phyloP scores from a whole-genome alignment of 2,888 invertebrate species.

The Sphaerophoria rueppellii region DNA sequence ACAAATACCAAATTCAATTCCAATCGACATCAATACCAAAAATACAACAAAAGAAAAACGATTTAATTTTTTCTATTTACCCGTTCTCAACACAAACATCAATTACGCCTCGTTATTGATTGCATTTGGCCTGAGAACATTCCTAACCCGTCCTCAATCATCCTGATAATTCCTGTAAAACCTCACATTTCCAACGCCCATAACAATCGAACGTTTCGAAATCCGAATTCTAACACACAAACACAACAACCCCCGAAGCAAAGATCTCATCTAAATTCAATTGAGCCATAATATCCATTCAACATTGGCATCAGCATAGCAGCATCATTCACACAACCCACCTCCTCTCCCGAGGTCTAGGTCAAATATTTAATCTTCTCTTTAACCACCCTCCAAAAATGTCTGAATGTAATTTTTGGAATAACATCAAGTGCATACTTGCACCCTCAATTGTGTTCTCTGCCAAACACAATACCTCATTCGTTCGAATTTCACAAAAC shows the following conservation, averaged over 20 bases:
- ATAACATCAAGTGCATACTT: constrained; percentile 72
- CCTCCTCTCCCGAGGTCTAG: constrained; percentile 61
- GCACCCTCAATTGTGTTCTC: constrained; percentile 68
- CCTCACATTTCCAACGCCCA: constrained; percentile 61
- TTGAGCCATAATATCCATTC: background rate
- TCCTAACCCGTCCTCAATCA: constrained; percentile 46
- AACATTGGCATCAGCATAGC: background rate
- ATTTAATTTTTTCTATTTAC: constrained; percentile 44
- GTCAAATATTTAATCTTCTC: constrained; percentile 71
- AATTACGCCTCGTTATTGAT: constrained; percentile 60
- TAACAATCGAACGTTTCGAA: background rate
- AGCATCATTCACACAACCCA: background rate
- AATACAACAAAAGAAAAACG: background rate
- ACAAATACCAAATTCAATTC: background rate
- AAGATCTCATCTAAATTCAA: constrained; percentile 32
- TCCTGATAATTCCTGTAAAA: constrained; percentile 56
- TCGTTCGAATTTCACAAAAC: background rate
- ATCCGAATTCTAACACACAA: background rate
- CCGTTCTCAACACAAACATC: constrained; percentile 49
- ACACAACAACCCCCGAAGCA: constrained; percentile 25
- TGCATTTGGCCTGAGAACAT: background rate
- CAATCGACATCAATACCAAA: background rate
- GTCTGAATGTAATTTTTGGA: constrained; percentile 68
- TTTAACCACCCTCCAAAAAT: constrained; percentile 45
- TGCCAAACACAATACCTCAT: constrained; percentile 53